Percentiles rank a stretch among this genome's conserved stretches.
Conservation (phyloP, 2,797 vertebrate species). For the Chaunax sp. region DNA sequence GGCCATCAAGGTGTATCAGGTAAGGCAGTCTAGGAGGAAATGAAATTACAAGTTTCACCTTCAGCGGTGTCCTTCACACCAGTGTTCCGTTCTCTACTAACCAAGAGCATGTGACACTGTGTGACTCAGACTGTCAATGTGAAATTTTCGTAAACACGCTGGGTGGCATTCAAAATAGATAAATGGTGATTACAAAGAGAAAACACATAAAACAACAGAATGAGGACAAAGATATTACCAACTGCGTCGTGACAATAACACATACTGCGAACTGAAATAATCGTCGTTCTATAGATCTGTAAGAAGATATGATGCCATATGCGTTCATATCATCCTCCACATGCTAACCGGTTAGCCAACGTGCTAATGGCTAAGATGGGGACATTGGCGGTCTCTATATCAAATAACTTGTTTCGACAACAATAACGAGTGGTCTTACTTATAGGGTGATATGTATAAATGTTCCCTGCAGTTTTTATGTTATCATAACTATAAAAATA, state of each 20-base stretch:
- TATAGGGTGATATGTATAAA: background rate
- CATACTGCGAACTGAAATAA: background rate
- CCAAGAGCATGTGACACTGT: background rate
- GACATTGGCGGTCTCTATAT: constrained; percentile 17
- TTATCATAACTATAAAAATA: background rate
- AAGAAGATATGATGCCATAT: constrained; percentile 42
- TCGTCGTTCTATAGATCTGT: constrained; percentile 7
- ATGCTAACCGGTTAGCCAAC: constrained; percentile 80
- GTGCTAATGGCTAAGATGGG: constrained; percentile 54
- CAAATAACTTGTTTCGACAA: background rate
- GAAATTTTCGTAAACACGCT: constrained; percentile 28
- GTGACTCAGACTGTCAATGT: constrained; percentile 4
- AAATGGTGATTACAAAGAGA: background rate
- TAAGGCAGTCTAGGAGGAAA: constrained; percentile 72
- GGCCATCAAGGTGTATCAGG: constrained; percentile 80
- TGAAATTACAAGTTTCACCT: background rate
- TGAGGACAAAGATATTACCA: background rate
- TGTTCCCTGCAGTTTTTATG: too few species aligned
- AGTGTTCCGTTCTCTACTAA: background rate
- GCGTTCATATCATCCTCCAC: constrained; percentile 45
- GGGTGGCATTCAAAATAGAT: constrained; percentile 7
- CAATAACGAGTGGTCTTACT: constrained; percentile 7
- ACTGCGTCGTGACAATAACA: background rate
- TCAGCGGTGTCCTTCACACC: background rate
- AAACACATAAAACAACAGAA: background rate